Evolutionary conservation across 92 coral and sea anemone genomes (phyloP), one percentile per base, ranked within the genome.

Genomic region (Porites rus): DNA sequence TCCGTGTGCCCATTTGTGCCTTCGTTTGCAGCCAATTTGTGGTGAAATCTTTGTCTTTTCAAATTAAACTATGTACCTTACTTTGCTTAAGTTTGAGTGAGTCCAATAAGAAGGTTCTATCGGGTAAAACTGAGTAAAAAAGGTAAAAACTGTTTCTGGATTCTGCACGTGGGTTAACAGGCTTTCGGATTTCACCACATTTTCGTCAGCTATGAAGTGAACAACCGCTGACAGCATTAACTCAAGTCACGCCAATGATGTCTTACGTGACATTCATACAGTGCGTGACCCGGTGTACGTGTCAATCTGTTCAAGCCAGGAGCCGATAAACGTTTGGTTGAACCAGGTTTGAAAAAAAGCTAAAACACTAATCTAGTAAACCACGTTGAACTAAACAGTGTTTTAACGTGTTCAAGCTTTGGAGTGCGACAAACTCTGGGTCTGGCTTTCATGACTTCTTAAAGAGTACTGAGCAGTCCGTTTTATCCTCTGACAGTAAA

Each of bases 21-120:
- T 2, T 90, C 84, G 51, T 67, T 87, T 73, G 75, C 87, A 13
- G 93, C 90, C 93, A 90, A 86, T 77, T 80, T 80, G 16, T 72
- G 24, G 20, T 25, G 22, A 24, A 13, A 21, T 53, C 21, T 17
- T 2, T 5, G 1, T 10, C 53, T 72, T 72, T 43, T n/a, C 16
- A 46, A 64, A 72, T 20, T 1, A 43, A 64, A 69, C 19, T n/a
- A 38, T 18, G 38, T 13, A 22, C 3, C 56, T n/a, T 24, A 25
- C 65, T 28, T 25, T 25, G 13, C 18, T 31, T 13, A 20, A 2
- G 38, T n/a, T 53, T 8, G n/a, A 54, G 1, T 1, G 1, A 54
- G 24, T 13, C 66, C 10, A 0, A 19, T 28, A 0, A 9, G 68
- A 21, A 25, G 20, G 11, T 50, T 51, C 25, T 38, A 51, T 76